Evolutionary conservation across 1,140 invertebrate genomes (phyloP).

Genomic region (Drosophila watanabei): DNA sequence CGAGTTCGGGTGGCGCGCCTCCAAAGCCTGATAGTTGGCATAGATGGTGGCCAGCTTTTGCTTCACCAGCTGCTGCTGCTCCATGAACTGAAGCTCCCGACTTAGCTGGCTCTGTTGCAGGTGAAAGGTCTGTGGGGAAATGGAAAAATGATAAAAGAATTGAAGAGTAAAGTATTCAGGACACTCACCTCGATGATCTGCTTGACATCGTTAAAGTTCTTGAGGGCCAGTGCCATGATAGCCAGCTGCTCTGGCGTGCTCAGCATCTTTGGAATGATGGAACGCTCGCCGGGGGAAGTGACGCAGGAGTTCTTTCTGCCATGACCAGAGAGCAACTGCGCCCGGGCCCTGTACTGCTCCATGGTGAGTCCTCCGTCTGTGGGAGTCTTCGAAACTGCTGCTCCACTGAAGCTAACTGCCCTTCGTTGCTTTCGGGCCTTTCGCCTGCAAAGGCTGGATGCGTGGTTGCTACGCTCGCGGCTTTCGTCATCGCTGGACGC

Average conservation of each 20-base stretch:
- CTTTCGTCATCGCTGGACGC: conserved; percentile 81
- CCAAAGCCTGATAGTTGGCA: conserved; percentile 66
- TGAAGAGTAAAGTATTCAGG: too few species aligned
- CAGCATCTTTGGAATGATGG: conserved; percentile 79
- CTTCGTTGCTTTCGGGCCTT: conserved; percentile 68
- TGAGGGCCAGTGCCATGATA: conserved; percentile 75
- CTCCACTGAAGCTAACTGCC: conserved; percentile 70
- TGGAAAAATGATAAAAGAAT: neutral
- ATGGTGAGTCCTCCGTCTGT: conserved; percentile 28
- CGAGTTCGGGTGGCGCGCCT: conserved; percentile 32
- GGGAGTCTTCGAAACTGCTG: conserved; percentile 7
- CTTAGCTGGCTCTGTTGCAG: conserved; percentile 83
- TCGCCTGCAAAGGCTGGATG: conserved; percentile 61
- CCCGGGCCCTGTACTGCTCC: conserved; percentile 42
- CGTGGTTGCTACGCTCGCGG: conserved; percentile 65
- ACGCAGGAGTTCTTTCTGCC: conserved; percentile 1
- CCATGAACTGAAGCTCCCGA: conserved; percentile 85
- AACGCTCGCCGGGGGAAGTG: conserved; percentile 36
- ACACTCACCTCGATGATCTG: conserved; percentile 77
- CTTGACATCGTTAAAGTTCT: conserved; percentile 81
- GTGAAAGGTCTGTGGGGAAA: conserved; percentile 84
- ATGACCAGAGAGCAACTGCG: conserved; percentile 25
- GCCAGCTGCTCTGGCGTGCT: conserved; percentile 76
- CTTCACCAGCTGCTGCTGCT: conserved; percentile 85
- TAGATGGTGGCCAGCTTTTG: conserved; percentile 71